A percentile compares a stretch with the other conserved stretches of the same genome.
phyloP scores from a whole-genome alignment of 2,888 invertebrate genomes.

The Drymonia ruficornis region DNA sequence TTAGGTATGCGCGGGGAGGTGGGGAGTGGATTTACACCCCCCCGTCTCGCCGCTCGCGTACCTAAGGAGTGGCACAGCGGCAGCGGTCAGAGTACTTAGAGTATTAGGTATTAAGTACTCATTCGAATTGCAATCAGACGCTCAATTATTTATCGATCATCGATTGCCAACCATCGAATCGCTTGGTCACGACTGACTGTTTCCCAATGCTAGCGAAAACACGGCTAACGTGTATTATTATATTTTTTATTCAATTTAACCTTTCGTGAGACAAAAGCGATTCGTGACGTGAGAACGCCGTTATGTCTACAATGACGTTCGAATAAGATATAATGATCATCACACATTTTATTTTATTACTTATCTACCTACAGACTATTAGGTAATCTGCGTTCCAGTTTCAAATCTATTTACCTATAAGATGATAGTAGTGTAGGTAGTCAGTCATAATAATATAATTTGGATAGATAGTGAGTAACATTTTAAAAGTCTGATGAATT shows the following conservation, averaged over 20 bases:
- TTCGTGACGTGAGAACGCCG: slow-evolving; percentile 20
- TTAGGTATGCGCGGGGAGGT: no score
- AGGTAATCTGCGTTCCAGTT: no score
- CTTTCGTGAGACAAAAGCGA: slow-evolving; percentile 41
- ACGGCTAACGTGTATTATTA: slow-evolving; percentile 41
- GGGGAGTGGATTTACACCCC: no score
- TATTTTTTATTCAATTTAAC: slow-evolving; percentile 27
- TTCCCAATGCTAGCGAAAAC: slow-evolving; percentile 34
- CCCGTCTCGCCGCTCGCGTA: no score
- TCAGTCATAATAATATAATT: no score
- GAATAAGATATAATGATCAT: not conserved
- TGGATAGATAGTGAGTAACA: no score
- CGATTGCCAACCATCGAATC: slow-evolving; percentile 39
- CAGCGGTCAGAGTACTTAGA: no score
- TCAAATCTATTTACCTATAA: no score
- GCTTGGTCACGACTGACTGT: slow-evolving; percentile 37
- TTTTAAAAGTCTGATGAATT: no score
- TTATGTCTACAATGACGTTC: slow-evolving; percentile 16
- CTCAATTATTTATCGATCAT: slow-evolving; percentile 34
- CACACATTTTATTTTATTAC: not conserved
- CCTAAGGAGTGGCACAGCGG: no score
- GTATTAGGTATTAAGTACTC: not conserved
- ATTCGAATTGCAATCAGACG: slow-evolving; percentile 6
- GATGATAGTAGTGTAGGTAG: no score
- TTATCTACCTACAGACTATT: no score